These are phyloP conservation scores for Chymomyza caudatula DNA, from an alignment of 2,888 invertebrate species.

Conservation along the genomic window DNA sequence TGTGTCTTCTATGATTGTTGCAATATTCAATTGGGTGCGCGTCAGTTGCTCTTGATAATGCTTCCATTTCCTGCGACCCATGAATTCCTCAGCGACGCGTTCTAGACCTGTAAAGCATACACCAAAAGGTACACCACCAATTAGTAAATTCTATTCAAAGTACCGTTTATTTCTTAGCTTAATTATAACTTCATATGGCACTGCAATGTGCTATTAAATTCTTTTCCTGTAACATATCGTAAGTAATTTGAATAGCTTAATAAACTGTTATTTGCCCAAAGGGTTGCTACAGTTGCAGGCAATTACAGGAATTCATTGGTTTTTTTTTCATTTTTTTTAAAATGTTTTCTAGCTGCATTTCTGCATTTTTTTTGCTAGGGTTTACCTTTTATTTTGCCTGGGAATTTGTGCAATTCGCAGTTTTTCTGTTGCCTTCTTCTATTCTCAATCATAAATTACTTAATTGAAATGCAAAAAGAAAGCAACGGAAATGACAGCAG, in stretches of 20 bases:
- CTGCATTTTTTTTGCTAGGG: not conserved
- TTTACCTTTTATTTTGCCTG: constrained; percentile 34
- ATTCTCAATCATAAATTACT: constrained; percentile 37
- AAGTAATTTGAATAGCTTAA: constrained; percentile 26
- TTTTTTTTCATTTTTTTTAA: not conserved
- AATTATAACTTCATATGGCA: not conserved
- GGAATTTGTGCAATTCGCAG: constrained; percentile 57
- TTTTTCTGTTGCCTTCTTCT: not conserved
- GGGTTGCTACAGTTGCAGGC: not conserved
- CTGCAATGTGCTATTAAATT: constrained; percentile 25
- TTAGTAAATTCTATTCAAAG: not conserved
- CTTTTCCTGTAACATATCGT: constrained; percentile 7
- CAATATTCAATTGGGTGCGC: constrained; percentile 78
- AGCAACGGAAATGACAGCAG: not conserved
- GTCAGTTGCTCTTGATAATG: constrained; percentile 89
- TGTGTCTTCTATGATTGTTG: constrained; percentile 41
- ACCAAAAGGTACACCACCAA: not conserved
- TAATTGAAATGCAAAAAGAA: constrained; percentile 53
- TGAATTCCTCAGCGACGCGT: constrained; percentile 97
- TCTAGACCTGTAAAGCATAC: constrained; percentile 86
- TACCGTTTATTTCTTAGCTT: not conserved
- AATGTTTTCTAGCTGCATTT: not conserved
- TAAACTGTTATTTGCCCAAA: constrained; percentile 41
- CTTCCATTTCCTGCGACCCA: constrained; percentile 98
- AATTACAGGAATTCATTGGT: not conserved